These are phyloP conservation scores for Irena cyanogastra DNA, from an alignment of 2,113 vertebrate genomes.

Conservation along the genomic window DNA sequence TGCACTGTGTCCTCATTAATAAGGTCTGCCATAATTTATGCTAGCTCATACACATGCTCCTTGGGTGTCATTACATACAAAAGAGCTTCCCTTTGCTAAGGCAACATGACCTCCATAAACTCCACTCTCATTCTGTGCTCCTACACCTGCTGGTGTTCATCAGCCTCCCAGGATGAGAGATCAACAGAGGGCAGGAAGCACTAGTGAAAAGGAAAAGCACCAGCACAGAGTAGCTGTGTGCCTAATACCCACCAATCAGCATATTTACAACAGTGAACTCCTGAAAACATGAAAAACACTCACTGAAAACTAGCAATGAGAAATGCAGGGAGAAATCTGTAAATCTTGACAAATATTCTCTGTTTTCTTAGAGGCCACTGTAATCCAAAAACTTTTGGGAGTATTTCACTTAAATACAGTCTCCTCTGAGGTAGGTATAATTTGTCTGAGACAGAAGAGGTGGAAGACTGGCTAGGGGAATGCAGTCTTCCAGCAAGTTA, in stretches of 20 bases:
- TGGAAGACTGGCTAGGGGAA: not conserved
- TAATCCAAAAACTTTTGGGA: not conserved
- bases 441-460: not conserved
- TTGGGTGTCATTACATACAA: not conserved
- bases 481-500: not conserved
- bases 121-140: not conserved
- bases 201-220: too few species aligned
- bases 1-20: not conserved
- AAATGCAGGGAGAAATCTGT: not conserved
- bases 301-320: not conserved
- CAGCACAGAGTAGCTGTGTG: not conserved
- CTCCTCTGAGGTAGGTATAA: not conserved
- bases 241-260: not conserved
- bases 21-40: not conserved
- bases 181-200: not conserved
- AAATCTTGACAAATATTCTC: not conserved
- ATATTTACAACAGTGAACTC: not conserved
- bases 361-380: not conserved
- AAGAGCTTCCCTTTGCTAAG: not conserved
- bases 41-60: not conserved
- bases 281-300: not conserved
- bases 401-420: not conserved
- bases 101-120: not conserved
- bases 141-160: not conserved
- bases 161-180: not conserved